Evolutionary conservation across 2,888 invertebrate species (phyloP).

Genomic region (Caenorhabditis imperialis): DNA sequence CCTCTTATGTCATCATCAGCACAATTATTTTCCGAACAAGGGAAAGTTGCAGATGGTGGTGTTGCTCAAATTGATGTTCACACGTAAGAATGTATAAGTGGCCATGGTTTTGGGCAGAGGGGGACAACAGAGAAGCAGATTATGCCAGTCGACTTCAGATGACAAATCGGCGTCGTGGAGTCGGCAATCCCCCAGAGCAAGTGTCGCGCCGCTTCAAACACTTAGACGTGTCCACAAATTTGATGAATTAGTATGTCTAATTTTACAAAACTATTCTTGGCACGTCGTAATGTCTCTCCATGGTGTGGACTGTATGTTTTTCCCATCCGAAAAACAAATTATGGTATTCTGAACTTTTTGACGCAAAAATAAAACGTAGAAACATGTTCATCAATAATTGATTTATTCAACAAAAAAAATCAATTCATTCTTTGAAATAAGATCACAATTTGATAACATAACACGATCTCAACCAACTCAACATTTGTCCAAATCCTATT

Average conservation of each 20-base stretch:
- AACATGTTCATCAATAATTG: too few relatives aligned
- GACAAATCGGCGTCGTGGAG: slow-evolving; percentile 40
- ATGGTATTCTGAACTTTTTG: too few relatives aligned
- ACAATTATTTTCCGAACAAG: slow-evolving; percentile 46
- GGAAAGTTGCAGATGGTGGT: slow-evolving; percentile 38
- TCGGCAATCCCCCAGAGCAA: slow-evolving; percentile 51
- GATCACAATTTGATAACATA: too few relatives aligned
- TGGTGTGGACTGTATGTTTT: too few relatives aligned
- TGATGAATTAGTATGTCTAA: slow-evolving; percentile 40
- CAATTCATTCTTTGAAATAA: too few relatives aligned
- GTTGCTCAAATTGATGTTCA: slow-evolving; percentile 22
- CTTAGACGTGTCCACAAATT: slow-evolving; percentile 38
- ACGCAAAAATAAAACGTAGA: too few relatives aligned
- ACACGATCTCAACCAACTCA: too few relatives aligned
- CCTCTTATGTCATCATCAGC: slow-evolving; percentile 34
- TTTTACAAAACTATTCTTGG: too few relatives aligned
- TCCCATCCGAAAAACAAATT: too few relatives aligned
- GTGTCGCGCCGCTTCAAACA: slow-evolving; percentile 40
- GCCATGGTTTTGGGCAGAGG: not conserved
- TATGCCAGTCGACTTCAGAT: slow-evolving; percentile 50
- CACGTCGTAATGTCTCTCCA: too few relatives aligned
- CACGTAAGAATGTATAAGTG: slow-evolving; percentile 24
- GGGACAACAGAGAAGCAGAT: slow-evolving; percentile 39
- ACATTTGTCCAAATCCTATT: too few relatives aligned
- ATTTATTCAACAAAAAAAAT: too few relatives aligned